phyloP scores from a whole-genome alignment of 2,113 vertebrate genomes.

The Ptychochromis oligacanthus region DNA sequence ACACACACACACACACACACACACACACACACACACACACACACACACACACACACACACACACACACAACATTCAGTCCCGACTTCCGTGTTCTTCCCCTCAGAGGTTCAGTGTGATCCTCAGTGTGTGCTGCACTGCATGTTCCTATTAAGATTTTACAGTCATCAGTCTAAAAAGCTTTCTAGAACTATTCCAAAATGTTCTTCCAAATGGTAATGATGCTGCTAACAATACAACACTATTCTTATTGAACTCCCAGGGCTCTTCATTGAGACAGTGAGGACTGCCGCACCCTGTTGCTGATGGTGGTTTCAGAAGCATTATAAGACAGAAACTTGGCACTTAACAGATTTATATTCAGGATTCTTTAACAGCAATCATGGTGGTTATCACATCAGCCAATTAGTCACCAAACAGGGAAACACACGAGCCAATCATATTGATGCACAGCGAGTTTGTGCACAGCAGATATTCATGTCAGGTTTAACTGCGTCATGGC shows the following conservation, averaged over 20 bases:
- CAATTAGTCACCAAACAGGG: too few species aligned
- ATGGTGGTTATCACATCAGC: too few species aligned
- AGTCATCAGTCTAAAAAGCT: background rate
- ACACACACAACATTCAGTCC: background rate
- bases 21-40: constrained; percentile 23
- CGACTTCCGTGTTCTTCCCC: constrained; percentile 6
- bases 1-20: constrained; percentile 14
- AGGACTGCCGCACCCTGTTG: background rate
- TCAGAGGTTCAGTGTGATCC: constrained; percentile 3
- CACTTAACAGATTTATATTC: too few species aligned
- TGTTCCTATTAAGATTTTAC: constrained; percentile 43
- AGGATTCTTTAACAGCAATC: too few species aligned
- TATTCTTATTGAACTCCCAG: background rate
- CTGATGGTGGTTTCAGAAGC: background rate
- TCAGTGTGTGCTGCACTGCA: constrained; percentile 10
- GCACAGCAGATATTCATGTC: too few species aligned
- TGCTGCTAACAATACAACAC: background rate
- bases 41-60: constrained; percentile 21
- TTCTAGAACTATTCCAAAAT: background rate
- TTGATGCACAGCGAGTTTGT: background rate
- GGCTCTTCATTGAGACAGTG: background rate
- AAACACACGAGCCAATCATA: background rate
- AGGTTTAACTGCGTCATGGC: background rate
- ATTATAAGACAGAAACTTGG: background rate
- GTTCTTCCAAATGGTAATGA: background rate